A percentile compares a stretch with the other conserved stretches of the same genome.
These are phyloP conservation scores for Catamblyrhynchus diadema DNA, from an alignment of 2,797 vertebrate genomes.

Conservation along the genomic window DNA sequence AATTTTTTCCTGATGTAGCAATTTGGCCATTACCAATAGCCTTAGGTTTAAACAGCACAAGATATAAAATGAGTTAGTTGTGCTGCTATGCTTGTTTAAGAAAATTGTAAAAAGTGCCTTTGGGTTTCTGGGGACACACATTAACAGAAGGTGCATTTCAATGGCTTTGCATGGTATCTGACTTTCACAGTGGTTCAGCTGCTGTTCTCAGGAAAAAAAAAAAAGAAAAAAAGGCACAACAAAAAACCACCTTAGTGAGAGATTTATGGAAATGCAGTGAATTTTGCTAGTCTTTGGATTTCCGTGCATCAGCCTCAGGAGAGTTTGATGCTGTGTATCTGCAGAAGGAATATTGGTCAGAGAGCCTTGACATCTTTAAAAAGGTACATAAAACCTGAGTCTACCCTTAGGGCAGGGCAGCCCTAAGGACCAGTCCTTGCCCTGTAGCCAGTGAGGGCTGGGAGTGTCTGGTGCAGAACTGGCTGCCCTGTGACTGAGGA, in stretches of 20 bases:
- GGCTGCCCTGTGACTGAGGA: background rate
- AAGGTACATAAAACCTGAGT: background rate
- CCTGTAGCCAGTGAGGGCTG: background rate
- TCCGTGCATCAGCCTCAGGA: background rate
- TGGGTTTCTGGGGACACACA: background rate
- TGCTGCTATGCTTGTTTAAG: background rate
- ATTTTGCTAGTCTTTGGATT: background rate
- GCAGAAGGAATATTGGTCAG: background rate
- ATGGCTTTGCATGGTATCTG: background rate
- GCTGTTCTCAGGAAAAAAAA: background rate
- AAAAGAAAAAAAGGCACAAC: background rate
- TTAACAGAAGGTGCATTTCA: background rate
- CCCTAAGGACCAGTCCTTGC: background rate
- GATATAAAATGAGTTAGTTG: background rate
- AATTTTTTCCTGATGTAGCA: background rate
- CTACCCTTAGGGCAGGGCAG: background rate
- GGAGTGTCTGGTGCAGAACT: background rate
- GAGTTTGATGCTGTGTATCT: background rate
- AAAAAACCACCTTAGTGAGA: background rate
- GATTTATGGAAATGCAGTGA: background rate
- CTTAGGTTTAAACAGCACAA: background rate
- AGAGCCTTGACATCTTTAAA: background rate
- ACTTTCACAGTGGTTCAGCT: background rate
- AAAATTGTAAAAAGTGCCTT: background rate
- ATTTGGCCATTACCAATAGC: background rate